Evolutionary conservation across 2,888 invertebrate genomes (phyloP).

Genomic region (Sinhomidia bicolor): DNA sequence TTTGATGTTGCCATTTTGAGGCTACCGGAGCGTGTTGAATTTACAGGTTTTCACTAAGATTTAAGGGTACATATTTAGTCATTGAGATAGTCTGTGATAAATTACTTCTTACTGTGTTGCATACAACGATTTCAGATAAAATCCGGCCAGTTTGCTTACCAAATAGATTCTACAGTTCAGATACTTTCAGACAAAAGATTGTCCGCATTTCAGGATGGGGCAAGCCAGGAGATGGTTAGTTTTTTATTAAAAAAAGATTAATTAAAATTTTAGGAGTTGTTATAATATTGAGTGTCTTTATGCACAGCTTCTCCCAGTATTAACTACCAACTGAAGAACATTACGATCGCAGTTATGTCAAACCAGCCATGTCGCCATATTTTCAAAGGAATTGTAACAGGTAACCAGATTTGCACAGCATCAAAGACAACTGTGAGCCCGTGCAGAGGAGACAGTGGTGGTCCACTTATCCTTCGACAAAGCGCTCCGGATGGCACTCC

Average conservation of each 20-base stretch:
- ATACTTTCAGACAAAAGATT: constrained; percentile 76
- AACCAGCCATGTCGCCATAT: constrained; percentile 78
- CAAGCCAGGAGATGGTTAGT: constrained; percentile 78
- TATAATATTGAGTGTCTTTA: too few species aligned
- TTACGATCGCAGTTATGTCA: constrained; percentile 77
- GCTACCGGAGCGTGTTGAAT: constrained; percentile 77
- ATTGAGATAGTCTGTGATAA: too few species aligned
- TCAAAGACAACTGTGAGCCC: constrained; percentile 78
- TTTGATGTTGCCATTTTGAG: constrained; percentile 78
- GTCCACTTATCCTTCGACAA: constrained; percentile 76
- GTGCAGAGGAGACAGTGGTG: constrained; percentile 76
- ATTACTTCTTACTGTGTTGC: too few species aligned
- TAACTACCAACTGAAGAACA: constrained; percentile 75
- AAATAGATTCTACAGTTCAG: constrained; percentile 76
- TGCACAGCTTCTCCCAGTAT: constrained; percentile 52
- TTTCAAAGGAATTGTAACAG: constrained; percentile 78
- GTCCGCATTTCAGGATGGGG: constrained; percentile 79
- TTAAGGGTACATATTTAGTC: not conserved
- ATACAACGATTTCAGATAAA: constrained; percentile 65
- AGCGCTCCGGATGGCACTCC: constrained; percentile 73
- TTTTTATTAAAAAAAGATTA: too few species aligned
- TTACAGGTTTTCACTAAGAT: constrained; percentile 69
- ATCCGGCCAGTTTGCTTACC: constrained; percentile 79
- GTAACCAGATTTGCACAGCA: constrained; percentile 79
- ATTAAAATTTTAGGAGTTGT: too few species aligned